These are phyloP conservation scores for Acutogordius australiensis DNA, from an alignment of 2,888 invertebrate species.

Conservation along the genomic window DNA sequence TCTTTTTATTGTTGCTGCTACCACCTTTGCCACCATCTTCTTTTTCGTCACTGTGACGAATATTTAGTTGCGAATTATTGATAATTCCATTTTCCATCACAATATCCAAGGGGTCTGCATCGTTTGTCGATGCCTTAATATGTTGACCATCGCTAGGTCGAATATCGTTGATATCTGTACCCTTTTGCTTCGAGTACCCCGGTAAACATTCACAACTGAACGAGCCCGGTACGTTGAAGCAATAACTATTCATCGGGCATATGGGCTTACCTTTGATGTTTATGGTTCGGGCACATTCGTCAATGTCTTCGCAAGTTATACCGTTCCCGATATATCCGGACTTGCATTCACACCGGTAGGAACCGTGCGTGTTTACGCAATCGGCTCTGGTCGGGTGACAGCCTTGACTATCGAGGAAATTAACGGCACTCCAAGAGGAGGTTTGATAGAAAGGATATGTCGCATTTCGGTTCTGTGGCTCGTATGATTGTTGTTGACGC, in stretches of 20 bases:
- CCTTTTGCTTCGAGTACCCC: neutral
- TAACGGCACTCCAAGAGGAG: neutral
- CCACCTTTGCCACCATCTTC: too few relatives aligned
- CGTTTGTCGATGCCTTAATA: too few relatives aligned
- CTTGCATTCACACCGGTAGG: neutral
- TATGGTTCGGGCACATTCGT: neutral
- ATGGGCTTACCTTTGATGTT: neutral
- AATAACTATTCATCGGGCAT: neutral
- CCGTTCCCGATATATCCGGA: neutral
- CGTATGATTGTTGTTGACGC: neutral
- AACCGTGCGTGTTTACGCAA: neutral
- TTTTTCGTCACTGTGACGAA: too few relatives aligned
- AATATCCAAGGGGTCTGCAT: too few relatives aligned
- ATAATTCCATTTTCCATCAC: too few relatives aligned
- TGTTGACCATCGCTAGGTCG: neutral
- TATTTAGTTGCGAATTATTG: too few relatives aligned
- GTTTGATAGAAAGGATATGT: neutral
- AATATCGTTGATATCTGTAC: too few relatives aligned
- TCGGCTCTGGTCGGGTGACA: neutral
- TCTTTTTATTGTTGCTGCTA: too few relatives aligned
- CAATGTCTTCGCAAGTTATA: neutral
- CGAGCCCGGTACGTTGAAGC: neutral
- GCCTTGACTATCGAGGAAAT: neutral
- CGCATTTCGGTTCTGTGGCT: neutral
- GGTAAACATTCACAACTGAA: constrained; percentile 8